These are phyloP conservation scores for Lepidurus packardi DNA, from an alignment of 1,140 invertebrate genomes.

Conservation along the genomic window DNA sequence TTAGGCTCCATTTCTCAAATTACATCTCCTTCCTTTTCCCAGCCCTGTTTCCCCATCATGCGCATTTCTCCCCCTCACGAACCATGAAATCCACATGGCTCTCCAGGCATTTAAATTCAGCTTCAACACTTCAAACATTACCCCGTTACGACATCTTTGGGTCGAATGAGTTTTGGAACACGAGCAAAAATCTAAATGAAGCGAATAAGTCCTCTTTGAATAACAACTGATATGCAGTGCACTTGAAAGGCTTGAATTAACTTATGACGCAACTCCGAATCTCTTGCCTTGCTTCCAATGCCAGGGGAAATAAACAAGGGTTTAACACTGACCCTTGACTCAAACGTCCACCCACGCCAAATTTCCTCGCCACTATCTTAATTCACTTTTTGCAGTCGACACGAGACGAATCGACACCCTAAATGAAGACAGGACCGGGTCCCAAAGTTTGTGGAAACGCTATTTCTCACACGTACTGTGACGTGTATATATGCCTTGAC, in stretches of 20 bases:
- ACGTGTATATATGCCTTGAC: background rate
- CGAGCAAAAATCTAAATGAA: too few species aligned
- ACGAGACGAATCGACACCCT: too few species aligned
- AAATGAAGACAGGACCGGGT: too few species aligned
- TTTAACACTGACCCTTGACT: background rate
- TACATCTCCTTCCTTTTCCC: conserved; percentile 1
- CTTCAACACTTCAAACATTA: background rate
- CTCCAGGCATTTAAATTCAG: background rate
- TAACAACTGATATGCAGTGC: too few species aligned
- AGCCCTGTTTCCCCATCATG: conserved; percentile 4
- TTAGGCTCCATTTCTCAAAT: conserved; percentile 8
- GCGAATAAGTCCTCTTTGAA: too few species aligned
- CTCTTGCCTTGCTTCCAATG: conserved; percentile 17
- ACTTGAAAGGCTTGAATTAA: background rate
- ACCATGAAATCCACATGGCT: conserved; percentile 18
- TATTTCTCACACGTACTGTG: background rate
- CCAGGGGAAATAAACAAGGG: background rate
- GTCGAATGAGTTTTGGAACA: background rate
- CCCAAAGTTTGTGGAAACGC: background rate
- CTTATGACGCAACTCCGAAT: background rate
- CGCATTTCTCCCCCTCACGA: conserved; percentile 17
- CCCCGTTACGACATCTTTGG: background rate
- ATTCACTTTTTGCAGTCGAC: too few species aligned
- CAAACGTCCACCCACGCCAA: background rate
- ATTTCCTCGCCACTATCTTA: too few species aligned